phyloP scores from a whole-genome alignment of 2,797 vertebrate species.

The Paramormyrops hopkinsi region DNA sequence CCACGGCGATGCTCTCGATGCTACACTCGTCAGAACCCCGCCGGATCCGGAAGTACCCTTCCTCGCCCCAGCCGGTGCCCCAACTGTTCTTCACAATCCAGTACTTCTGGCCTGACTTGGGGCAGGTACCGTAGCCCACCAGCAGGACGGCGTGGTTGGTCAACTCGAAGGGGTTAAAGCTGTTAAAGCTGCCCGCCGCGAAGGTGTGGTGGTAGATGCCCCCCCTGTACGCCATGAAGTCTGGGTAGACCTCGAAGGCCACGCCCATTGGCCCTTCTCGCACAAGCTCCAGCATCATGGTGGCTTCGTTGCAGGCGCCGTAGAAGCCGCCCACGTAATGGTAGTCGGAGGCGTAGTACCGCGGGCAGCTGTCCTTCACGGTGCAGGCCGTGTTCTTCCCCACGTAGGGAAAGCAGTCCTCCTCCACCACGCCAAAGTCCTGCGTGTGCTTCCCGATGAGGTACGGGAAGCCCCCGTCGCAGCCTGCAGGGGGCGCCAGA shows the following conservation, averaged over 20 bases:
- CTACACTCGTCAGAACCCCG: conserved; percentile 82
- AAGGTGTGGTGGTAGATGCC: conserved; percentile 92
- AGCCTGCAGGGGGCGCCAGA: conserved; percentile 61
- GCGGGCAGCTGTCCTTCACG: conserved; percentile 57
- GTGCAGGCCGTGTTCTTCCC: conserved; percentile 65
- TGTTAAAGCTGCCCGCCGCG: conserved; percentile 67
- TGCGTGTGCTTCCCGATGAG: conserved; percentile 86
- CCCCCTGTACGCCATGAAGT: conserved; percentile 77
- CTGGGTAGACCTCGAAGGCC: conserved; percentile 81
- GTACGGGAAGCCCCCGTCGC: conserved; percentile 90
- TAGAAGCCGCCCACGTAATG: conserved; percentile 92
- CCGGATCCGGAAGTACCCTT: conserved; percentile 85
- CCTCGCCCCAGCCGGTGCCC: conserved; percentile 79
- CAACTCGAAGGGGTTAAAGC: conserved; percentile 83
- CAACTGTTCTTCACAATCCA: conserved; percentile 98
- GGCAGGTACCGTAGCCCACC: conserved; percentile 81
- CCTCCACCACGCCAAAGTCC: conserved; percentile 89
- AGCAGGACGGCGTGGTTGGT: conserved; percentile 91
- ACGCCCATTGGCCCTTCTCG: conserved; percentile 75
- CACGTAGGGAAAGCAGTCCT: conserved; percentile 78
- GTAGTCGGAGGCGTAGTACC: conserved; percentile 74
- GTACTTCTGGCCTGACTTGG: conserved; percentile 67
- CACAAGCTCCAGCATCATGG: conserved; percentile 88
- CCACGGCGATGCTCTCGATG: conserved; percentile 83
- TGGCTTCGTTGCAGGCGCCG: conserved; percentile 82